Percentiles rank a stretch among this genome's conserved stretches.
phyloP scores from a whole-genome alignment of 2,888 invertebrate species.

The Polydrusus cervinus region DNA sequence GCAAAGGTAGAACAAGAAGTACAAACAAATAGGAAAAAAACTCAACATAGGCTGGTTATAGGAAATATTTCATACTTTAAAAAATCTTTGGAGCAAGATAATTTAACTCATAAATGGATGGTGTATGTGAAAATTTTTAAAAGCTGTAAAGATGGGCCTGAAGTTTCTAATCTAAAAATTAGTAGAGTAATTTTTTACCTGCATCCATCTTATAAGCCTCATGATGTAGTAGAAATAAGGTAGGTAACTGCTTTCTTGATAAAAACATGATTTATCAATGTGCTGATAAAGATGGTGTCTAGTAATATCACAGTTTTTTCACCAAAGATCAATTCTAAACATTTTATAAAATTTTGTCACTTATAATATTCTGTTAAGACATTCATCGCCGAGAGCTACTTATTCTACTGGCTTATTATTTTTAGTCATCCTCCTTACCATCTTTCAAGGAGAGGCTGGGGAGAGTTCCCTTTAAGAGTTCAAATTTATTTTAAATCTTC shows the following conservation, averaged over 20 bases:
- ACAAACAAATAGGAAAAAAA: constrained; percentile 63
- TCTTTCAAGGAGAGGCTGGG: constrained; percentile 91
- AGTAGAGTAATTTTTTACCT: constrained; percentile 85
- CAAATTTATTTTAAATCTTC: constrained; percentile 85
- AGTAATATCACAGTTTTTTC: neutral
- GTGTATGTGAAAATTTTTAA: constrained; percentile 80
- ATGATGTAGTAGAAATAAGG: constrained; percentile 87
- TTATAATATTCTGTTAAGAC: constrained; percentile 14
- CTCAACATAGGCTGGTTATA: constrained; percentile 70
- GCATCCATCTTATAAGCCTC: constrained; percentile 90
- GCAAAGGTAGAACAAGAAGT: constrained; percentile 53
- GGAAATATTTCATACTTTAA: constrained; percentile 91
- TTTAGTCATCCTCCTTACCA: constrained; percentile 86
- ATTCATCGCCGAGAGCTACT: no score
- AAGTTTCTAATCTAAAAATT: constrained; percentile 78
- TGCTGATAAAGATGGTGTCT: no score
- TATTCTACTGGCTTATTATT: constrained; percentile 7
- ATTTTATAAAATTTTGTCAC: no score
- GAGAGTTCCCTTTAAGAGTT: constrained; percentile 89
- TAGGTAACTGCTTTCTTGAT: constrained; percentile 63
- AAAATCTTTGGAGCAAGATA: constrained; percentile 78
- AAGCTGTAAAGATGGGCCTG: constrained; percentile 77
- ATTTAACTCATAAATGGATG: constrained; percentile 92
- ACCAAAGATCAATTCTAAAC: no score
- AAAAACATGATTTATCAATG: neutral